These are phyloP conservation scores for Pygocentrus nattereri DNA, from an alignment of 2,797 vertebrate genomes.

Conservation along the genomic window DNA sequence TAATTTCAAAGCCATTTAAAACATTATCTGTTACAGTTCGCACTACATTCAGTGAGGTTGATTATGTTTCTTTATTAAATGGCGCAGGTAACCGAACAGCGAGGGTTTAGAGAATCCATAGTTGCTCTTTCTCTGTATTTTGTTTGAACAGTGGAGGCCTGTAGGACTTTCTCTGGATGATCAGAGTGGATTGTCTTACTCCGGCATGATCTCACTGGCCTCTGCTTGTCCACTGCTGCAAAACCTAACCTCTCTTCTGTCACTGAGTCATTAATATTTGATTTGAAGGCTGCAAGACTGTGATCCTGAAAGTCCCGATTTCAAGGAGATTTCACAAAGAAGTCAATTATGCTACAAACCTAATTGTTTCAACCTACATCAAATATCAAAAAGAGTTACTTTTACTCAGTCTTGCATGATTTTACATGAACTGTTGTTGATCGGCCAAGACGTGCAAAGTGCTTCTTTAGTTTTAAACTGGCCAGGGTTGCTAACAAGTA, in stretches of 20 bases:
- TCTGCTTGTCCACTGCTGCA: constrained; percentile 5
- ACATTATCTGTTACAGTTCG: neutral
- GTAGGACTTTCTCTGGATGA: constrained; percentile 28
- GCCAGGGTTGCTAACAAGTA: no score
- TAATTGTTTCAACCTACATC: no score
- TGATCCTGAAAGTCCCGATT: neutral
- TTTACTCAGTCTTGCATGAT: neutral
- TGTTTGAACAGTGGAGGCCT: neutral
- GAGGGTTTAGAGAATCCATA: no score
- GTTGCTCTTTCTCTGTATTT: no score
- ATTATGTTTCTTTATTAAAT: no score
- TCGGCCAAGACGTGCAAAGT: no score
- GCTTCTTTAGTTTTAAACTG: no score
- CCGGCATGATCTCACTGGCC: neutral
- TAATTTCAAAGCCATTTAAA: neutral
- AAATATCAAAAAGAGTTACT: neutral
- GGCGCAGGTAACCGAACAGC: no score
- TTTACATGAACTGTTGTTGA: neutral
- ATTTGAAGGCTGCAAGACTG: neutral
- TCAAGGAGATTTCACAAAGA: no score
- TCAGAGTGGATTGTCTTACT: constrained; percentile 44
- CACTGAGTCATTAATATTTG: constrained; percentile 28
- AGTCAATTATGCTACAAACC: no score
- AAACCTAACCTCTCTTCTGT: neutral
- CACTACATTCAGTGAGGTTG: no score